phyloP scores from a whole-genome alignment of 1,140 invertebrate genomes.

The Macrobrachium nipponense region DNA sequence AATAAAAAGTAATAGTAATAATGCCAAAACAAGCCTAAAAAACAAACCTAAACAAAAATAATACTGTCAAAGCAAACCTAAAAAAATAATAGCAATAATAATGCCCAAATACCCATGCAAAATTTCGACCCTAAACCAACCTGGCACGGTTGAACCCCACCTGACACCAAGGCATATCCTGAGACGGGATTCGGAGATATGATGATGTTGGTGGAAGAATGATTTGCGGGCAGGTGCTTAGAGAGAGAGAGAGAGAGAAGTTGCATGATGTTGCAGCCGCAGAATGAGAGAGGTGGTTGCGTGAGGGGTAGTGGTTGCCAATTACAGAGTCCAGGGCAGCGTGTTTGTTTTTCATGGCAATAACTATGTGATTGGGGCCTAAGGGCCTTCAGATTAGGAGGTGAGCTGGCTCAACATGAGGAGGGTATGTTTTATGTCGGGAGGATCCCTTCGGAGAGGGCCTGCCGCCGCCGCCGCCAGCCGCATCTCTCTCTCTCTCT shows the following conservation, averaged over 20 bases:
- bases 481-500: background rate
- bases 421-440: conserved; percentile 15
- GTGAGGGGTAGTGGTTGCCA: conserved; percentile 26
- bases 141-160: too few relatives aligned
- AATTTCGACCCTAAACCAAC: too few relatives aligned
- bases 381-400: conserved; percentile 24
- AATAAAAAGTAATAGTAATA: too few relatives aligned
- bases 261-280: background rate
- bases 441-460: too few relatives aligned
- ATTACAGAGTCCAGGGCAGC: conserved; percentile 33
- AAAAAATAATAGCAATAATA: too few relatives aligned
- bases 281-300: background rate
- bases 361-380: conserved; percentile 54
- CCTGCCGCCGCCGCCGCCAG: background rate
- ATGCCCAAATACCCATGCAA: too few relatives aligned
- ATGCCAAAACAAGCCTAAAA: too few relatives aligned
- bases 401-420: conserved; percentile 1
- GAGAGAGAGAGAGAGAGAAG: background rate
- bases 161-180: too few relatives aligned
- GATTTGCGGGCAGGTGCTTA: background rate
- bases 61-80: too few relatives aligned
- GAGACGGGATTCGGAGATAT: background rate
- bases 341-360: conserved; percentile 59
- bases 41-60: too few relatives aligned
- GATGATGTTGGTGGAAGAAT: background rate